phyloP scores from a whole-genome alignment of 2,888 invertebrate genomes.

The Cistogaster globosa region DNA sequence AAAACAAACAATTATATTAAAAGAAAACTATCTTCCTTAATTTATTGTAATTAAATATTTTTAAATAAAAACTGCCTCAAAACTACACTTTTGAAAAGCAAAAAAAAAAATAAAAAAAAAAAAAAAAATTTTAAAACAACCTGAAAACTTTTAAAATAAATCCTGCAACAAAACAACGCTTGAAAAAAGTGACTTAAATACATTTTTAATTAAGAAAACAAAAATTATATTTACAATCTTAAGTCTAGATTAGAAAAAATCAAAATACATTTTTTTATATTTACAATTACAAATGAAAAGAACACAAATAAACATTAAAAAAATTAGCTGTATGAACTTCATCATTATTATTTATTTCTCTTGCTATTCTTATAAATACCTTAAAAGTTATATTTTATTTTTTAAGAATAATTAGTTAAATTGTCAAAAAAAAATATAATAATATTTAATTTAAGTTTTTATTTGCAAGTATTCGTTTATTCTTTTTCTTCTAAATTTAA shows the following conservation, averaged over 20 bases:
- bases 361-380: too few species aligned
- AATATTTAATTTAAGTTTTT: too few species aligned
- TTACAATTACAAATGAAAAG: slow-evolving; percentile 1
- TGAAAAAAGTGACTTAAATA: not conserved
- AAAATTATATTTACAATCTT: slow-evolving; percentile 11
- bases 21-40: slow-evolving; percentile 50
- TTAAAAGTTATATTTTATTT: too few species aligned
- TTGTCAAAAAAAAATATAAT: too few species aligned
- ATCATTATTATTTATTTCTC: too few species aligned
- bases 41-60: slow-evolving; percentile 11
- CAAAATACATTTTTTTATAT: slow-evolving; percentile 1
- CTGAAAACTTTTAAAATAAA: too few species aligned
- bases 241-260: not conserved
- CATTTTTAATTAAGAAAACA: not conserved
- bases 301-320: too few species aligned
- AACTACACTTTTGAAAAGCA: slow-evolving; percentile 11
- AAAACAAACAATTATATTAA: not conserved
- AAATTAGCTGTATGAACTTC: too few species aligned
- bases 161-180: slow-evolving; percentile 11
- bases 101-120: not conserved
- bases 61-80: slow-evolving; percentile 60
- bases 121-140: too few species aligned
- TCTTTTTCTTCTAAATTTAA: not conserved
- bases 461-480: not conserved
- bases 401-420: too few species aligned